Percentiles rank a stretch among this genome's conserved stretches.
Evolutionary conservation across 2,113 vertebrate species (phyloP).

Genomic region (Myrmophylax atrothorax): DNA sequence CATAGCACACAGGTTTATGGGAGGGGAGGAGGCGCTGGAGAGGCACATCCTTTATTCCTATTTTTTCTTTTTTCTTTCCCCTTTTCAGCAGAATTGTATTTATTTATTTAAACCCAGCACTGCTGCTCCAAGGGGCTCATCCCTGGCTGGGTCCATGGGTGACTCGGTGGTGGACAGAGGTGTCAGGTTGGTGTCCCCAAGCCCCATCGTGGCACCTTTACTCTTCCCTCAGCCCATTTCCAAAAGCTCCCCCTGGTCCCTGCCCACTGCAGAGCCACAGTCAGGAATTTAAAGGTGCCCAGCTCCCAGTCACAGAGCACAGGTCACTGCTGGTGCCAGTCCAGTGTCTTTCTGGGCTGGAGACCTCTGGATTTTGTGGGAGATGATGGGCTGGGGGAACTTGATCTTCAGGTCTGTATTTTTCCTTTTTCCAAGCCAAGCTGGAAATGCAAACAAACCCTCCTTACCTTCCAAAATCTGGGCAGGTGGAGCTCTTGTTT

Average conservation of each 20-base stretch:
- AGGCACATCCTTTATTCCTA: constrained; percentile 13
- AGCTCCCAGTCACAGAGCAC: fast-evolving
- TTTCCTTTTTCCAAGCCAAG: not conserved
- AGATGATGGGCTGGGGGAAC: not conserved
- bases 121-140: not conserved
- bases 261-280: not conserved
- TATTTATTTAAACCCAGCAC: not conserved
- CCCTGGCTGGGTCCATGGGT: not conserved
- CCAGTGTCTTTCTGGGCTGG: not conserved
- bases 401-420: not conserved
- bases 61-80: not conserved
- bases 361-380: not conserved
- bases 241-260: not conserved
- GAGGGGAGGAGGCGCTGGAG: constrained; percentile 35
- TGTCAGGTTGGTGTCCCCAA: not conserved
- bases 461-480: not conserved
- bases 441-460: not conserved
- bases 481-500: not conserved
- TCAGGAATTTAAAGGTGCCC: not conserved
- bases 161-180: not conserved
- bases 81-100: not conserved
- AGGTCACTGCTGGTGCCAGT: fast-evolving
- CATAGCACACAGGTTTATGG: constrained; percentile 33
- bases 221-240: not conserved
- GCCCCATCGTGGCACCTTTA: not conserved